phyloP scores from a whole-genome alignment of 2,888 invertebrate genomes.

The Drosophila paramelanica region DNA sequence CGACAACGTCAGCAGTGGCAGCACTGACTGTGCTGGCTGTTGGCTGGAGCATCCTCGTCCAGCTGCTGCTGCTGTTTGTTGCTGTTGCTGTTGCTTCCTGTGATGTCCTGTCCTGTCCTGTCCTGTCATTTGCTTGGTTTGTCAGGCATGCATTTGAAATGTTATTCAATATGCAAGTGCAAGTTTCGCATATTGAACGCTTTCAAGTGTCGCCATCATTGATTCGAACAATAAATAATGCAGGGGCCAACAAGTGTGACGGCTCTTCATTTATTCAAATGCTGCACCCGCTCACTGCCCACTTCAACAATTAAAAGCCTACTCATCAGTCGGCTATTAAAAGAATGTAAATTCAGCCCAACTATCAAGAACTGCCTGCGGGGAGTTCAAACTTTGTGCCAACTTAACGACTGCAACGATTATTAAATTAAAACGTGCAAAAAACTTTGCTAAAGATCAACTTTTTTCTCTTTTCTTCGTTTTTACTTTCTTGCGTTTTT shows the following conservation, averaged over 20 bases:
- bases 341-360: slow-evolving; percentile 49
- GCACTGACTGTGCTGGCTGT: slow-evolving; percentile 15
- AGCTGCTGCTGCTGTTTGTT: slow-evolving; percentile 29
- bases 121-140: slow-evolving; percentile 60
- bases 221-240: slow-evolving; percentile 73
- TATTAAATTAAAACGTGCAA: slow-evolving; percentile 81
- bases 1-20: slow-evolving; percentile 60
- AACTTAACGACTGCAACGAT: slow-evolving; percentile 67
- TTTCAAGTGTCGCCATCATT: slow-evolving; percentile 72
- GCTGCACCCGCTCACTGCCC: not conserved
- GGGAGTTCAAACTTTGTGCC: slow-evolving; percentile 43
- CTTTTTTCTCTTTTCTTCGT: slow-evolving; percentile 24
- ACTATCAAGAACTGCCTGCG: slow-evolving; percentile 26
- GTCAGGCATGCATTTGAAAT: slow-evolving; percentile 71
- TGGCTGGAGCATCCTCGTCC: slow-evolving; percentile 40
- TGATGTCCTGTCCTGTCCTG: slow-evolving; percentile 11
- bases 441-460: slow-evolving; percentile 52
- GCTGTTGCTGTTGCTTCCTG: slow-evolving; percentile 5
- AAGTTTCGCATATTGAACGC: slow-evolving; percentile 59
- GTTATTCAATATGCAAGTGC: slow-evolving; percentile 68
- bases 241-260: slow-evolving; percentile 67
- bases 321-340: slow-evolving; percentile 55
- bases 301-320: slow-evolving; percentile 59
- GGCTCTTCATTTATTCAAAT: slow-evolving; percentile 68
- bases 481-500: slow-evolving; percentile 16